Conservation (phyloP, 2,113 vertebrate genomes). For the Thomomys bottae region DNA sequence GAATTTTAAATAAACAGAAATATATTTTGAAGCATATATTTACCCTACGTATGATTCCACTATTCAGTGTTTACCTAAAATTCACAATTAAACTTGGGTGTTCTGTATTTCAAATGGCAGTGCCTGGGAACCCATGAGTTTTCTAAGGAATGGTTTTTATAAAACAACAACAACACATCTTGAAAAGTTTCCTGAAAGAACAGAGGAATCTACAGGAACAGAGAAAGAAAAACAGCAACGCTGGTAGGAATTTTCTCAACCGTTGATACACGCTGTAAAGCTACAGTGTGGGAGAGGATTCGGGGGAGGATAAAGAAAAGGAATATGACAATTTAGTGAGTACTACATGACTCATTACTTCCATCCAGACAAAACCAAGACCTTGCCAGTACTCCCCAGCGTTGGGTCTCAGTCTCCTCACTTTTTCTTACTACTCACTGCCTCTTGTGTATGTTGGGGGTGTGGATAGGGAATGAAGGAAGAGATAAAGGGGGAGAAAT, state of each 20-base stretch:
- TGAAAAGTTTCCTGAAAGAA: not conserved
- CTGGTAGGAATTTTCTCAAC: not conserved
- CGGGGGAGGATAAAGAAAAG: not conserved
- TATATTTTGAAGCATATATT: not conserved
- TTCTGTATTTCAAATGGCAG: not conserved
- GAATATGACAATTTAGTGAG: not conserved
- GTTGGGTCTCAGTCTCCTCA: slow-evolving; percentile 5
- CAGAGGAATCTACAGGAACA: not conserved
- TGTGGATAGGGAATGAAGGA: not conserved
- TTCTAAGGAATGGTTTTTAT: slow-evolving; percentile 4
- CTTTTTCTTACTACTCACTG: not conserved
- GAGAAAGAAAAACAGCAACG: not conserved
- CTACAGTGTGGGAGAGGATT: not conserved
- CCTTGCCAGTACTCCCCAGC: too few species aligned
- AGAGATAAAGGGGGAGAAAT: not conserved
- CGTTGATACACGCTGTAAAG: not conserved
- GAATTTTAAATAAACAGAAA: not conserved
- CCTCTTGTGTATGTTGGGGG: not conserved
- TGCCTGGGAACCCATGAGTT: not conserved
- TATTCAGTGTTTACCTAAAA: not conserved
- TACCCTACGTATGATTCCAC: not conserved
- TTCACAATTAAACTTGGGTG: not conserved
- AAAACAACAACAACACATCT: slow-evolving; percentile 41
- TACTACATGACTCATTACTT: not conserved
- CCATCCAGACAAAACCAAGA: not conserved